Evolutionary conservation across 1,140 invertebrate species (phyloP).

Genomic region (Zaprionus vittiger): DNA sequence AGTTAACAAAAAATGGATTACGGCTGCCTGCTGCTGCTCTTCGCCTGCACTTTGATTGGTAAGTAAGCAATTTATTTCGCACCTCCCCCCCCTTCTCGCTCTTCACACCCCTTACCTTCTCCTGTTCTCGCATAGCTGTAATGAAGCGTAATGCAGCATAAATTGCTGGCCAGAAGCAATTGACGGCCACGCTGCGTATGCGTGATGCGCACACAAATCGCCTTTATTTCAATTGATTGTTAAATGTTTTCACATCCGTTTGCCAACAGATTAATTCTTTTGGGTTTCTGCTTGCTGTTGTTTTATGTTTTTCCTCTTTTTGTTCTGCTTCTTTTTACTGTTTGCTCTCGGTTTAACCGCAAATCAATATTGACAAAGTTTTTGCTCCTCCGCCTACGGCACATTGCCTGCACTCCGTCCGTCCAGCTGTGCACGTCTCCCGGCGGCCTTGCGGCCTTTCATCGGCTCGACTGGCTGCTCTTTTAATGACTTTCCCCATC

Average conservation of each 20-base stretch:
- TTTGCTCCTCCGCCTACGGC: conserved; percentile 26
- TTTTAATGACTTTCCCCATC: conserved; percentile 79
- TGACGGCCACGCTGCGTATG: conserved; percentile 58
- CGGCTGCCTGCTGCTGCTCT: conserved; percentile 65
- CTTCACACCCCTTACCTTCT: neutral
- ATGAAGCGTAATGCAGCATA: conserved; percentile 25
- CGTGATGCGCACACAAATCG: conserved; percentile 50
- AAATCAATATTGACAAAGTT: conserved; percentile 81
- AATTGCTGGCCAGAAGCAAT: conserved; percentile 19
- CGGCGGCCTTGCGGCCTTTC: conserved; percentile 5
- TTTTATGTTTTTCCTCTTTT: too few relatives aligned
- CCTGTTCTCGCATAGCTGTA: conserved; percentile 4
- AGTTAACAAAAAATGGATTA: conserved; percentile 67
- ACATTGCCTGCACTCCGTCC: neutral
- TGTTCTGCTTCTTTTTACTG: neutral
- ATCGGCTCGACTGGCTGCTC: conserved; percentile 34
- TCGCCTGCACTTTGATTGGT: conserved; percentile 69
- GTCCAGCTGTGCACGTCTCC: neutral
- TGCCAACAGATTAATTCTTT: conserved; percentile 47
- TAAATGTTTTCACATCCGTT: conserved; percentile 43
- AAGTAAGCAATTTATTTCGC: conserved; percentile 46
- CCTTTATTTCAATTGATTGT: conserved; percentile 50
- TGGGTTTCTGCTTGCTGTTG: conserved; percentile 20
- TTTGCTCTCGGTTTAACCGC: conserved; percentile 59
- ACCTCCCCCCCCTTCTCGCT: neutral